These are phyloP conservation scores for Autographa gamma DNA, from an alignment of 2,888 invertebrate species.

Conservation along the genomic window DNA sequence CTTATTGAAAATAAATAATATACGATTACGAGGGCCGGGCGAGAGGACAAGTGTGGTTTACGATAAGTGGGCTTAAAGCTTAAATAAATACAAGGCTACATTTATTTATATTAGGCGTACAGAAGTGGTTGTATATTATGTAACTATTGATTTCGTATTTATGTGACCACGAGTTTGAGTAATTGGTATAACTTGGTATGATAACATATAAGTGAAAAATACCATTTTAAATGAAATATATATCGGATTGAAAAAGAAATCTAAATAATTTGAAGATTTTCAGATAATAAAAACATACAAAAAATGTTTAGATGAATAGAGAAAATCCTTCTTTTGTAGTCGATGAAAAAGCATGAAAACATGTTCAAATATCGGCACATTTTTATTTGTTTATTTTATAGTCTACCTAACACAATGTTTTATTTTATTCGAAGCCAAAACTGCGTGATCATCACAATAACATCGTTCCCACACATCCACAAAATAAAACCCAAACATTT, in stretches of 20 bases:
- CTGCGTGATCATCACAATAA: conserved; percentile 24
- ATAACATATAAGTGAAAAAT: no score
- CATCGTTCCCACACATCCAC: conserved; percentile 14
- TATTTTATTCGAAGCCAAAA: conserved; percentile 27
- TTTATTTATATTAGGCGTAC: not conserved
- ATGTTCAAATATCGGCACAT: no score
- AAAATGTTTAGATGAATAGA: no score
- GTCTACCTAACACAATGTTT: not conserved
- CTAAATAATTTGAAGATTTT: no score
- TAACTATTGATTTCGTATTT: conserved; percentile 7
- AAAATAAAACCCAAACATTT: conserved; percentile 46
- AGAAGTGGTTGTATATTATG: not conserved
- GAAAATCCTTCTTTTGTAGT: no score
- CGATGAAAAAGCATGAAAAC: no score
- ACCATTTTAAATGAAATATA: no score
- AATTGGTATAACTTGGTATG: no score
- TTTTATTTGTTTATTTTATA: no score
- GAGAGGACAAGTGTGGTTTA: conserved; percentile 4
- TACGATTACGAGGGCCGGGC: conserved; percentile 1
- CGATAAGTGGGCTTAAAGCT: conserved; percentile 2
- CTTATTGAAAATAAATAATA: conserved; percentile 4
- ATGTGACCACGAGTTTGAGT: no score
- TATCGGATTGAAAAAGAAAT: no score
- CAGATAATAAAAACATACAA: no score
- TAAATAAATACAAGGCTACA: not conserved